Base-by-base conservation (phyloP, 2,888 invertebrate genomes). In the Artemia sp. region DNA sequence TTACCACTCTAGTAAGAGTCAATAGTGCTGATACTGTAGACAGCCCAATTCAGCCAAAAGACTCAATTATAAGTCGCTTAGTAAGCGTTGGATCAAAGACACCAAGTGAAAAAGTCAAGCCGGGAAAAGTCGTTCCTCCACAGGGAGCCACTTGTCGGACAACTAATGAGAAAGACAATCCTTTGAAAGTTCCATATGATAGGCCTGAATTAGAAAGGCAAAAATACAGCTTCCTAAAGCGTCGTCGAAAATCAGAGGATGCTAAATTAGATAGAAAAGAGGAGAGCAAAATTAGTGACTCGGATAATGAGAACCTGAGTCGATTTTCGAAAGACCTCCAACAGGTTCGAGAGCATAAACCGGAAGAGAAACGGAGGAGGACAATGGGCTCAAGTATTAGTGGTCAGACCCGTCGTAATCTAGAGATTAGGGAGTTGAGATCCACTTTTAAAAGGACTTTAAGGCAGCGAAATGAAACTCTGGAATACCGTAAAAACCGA, bases 361-460 rank as follows among this genome's bases (percentile, higher is more conserved):
- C 64, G 64, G 24, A 58, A 58, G 64, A 58, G 64, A 58, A 58
- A 58, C 64, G 64, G 14, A 10, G 64, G 11, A 10, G 64, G 12
- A 58, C 64, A n/a, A 24, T 24, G 11, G 10, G 64, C 64, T 10
- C 64, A 10, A 24, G 10, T 58, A 58, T 8, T 24, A 58, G 10
- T 58, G 64, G 64, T 24, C 14, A n/a, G 14, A 24, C 9, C 14
- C 64, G 64, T n/a, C n/a, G 64, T 19, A 58, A 24, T 58, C 24
- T n/a, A 19, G 64, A 58, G 24, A 24, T 24, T 58, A n/a, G 64
- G n/a, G 64, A 58, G 64, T 24, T 58, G 64, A n/a, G 64, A 58
- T 58, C 64, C 9, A 58, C 14, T 24, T 58, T 58, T 10, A 58
- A 58, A 58, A 58, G 64, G 24, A 58, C 64, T 19, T 24, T 58